Conservation (phyloP, 2,888 invertebrate genomes). For the Nowickia ferox region DNA sequence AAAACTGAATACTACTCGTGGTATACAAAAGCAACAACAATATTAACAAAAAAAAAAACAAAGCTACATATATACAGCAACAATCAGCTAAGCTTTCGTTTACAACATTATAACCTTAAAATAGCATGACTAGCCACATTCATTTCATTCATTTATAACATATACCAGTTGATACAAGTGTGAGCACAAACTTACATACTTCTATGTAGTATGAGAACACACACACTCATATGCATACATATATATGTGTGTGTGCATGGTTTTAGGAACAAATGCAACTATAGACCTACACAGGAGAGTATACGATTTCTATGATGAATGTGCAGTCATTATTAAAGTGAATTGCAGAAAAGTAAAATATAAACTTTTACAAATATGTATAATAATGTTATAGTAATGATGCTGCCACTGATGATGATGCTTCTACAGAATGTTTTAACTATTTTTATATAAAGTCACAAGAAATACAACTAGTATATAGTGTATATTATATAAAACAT, state of each 20-base stretch:
- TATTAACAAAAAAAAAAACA: slow-evolving; percentile 1
- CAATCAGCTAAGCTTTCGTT: slow-evolving; percentile 67
- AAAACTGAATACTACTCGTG: slow-evolving; percentile 46
- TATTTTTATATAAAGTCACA: slow-evolving; percentile 37
- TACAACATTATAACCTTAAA: slow-evolving; percentile 63
- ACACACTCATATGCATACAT: not conserved
- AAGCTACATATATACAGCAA: slow-evolving; percentile 12
- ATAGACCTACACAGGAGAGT: not conserved
- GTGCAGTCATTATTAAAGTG: slow-evolving; percentile 11
- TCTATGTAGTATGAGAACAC: not conserved
- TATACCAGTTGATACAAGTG: not conserved
- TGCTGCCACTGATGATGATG: slow-evolving; percentile 37
- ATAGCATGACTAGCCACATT: slow-evolving; percentile 67
- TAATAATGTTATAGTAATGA: slow-evolving; percentile 46
- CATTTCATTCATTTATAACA: slow-evolving; percentile 39
- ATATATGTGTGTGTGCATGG: not conserved
- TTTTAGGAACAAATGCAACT: slow-evolving; percentile 1
- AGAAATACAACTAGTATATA: slow-evolving; percentile 19
- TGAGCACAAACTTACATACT: not conserved
- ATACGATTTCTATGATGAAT: slow-evolving; percentile 26
- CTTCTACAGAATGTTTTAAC: slow-evolving; percentile 53
- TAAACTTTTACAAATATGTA: slow-evolving; percentile 32
- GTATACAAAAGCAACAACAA: slow-evolving; percentile 6
- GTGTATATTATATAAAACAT: slow-evolving; percentile 24
- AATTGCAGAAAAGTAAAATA: slow-evolving; percentile 12